A percentile compares a stretch with the other conserved stretches of the same genome.
These are phyloP conservation scores for Ophion costatus DNA, from an alignment of 2,888 invertebrate species.

Conservation along the genomic window DNA sequence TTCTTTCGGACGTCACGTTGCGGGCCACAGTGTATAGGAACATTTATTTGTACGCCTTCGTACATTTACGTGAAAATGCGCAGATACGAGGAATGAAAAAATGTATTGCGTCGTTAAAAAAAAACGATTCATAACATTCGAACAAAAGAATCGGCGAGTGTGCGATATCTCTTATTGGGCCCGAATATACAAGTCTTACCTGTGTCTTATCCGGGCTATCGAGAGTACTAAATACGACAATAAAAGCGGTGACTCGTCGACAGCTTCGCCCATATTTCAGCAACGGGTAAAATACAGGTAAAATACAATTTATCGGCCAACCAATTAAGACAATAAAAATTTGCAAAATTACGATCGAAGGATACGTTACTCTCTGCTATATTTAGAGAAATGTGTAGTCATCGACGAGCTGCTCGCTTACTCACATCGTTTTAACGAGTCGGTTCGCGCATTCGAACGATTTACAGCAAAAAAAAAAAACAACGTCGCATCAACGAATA, in stretches of 20 bases:
- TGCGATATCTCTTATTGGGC: background rate
- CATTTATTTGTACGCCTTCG: background rate
- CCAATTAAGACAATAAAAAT: background rate
- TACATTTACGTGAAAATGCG: background rate
- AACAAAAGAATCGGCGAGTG: background rate
- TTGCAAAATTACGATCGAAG: background rate
- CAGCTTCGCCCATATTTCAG: background rate
- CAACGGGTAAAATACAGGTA: background rate
- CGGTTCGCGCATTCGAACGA: too few relatives aligned
- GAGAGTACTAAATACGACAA: background rate
- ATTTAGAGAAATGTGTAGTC: background rate
- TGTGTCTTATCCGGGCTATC: background rate
- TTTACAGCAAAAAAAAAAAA: background rate
- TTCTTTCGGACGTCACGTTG: background rate
- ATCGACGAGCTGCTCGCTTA: background rate
- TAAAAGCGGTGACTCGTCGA: background rate
- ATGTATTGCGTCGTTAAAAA: constrained; percentile 11
- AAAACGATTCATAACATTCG: background rate
- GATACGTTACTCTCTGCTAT: background rate
- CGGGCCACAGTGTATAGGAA: too few relatives aligned
- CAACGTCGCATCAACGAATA: background rate
- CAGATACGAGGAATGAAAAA: background rate
- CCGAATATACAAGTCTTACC: background rate
- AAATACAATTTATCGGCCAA: background rate
- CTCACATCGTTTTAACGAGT: too few relatives aligned